Base-by-base conservation (phyloP, 2,113 vertebrate species). In the Origma solitaria region DNA sequence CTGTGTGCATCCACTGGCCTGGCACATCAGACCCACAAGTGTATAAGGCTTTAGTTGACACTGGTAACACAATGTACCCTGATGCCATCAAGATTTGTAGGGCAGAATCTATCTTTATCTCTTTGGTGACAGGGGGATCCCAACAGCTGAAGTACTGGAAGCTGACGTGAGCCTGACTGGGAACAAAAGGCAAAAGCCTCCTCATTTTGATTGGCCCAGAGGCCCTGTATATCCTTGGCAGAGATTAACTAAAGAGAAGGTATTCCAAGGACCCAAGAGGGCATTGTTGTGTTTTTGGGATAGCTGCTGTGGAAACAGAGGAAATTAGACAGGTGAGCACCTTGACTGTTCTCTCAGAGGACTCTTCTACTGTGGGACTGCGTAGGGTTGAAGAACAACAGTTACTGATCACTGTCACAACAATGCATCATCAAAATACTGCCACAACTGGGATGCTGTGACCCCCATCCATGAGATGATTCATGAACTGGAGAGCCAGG, bases 381-480 rank as follows among this genome's bases (percentile, higher is more conserved):
- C 0, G 33, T 33, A 53, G 8, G 33, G 37, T 51, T 1, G 6
- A 69, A 38, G 33, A 77, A 13, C 27, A 53, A 16, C 33, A 69
- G 28, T 14, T 45, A 37, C 22, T 0, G 0, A 24, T 75, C 8
- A 10, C 28, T 6, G 3, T 27, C 22, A 45, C 27, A 53, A 9
- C 72, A 69, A 27, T 28, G 3, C 33, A 60, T 18, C 15, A 27
- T 61, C 27, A 38, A 20, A 53, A 7, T 12, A 69, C 10, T 0
- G 0, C 18, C 38, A 8, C 6, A 77, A 2, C 10, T 0, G 0
- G 7, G 27, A 10, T 6, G 44, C 37, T 2, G 2, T 60, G 72
- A 33, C 10, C 24, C 8, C 3, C 15, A 38, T 45, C 10, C 47
- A 28, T 45, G 47, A 28, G 28, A 38, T 16, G 4, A 20, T 47